Percentiles rank a stretch among this genome's conserved stretches.
phyloP scores from a whole-genome alignment of 1,140 invertebrate species.

The Marisa cornuarietis region DNA sequence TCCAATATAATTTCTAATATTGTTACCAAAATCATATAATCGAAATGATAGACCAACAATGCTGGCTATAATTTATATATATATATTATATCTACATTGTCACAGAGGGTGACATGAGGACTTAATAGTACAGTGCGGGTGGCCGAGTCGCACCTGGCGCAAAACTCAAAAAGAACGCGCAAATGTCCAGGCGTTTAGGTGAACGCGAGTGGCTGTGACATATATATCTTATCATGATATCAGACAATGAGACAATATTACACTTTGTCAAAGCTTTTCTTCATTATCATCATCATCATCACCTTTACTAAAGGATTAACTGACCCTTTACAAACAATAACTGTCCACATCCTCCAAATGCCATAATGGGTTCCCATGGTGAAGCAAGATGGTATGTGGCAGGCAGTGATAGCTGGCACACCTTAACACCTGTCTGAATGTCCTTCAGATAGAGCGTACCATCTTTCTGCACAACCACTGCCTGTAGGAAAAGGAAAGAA shows the following conservation, averaged over 20 bases:
- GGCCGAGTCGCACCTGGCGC: too few relatives aligned
- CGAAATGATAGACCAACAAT: background rate
- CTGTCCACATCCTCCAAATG: conserved; percentile 52
- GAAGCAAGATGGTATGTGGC: conserved; percentile 43
- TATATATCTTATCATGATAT: too few relatives aligned
- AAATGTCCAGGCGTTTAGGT: too few relatives aligned
- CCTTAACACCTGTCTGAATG: conserved; percentile 40
- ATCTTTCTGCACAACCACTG: conserved; percentile 46
- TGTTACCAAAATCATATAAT: background rate
- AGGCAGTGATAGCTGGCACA: conserved; percentile 55
- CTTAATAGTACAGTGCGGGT: too few relatives aligned
- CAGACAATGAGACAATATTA: too few relatives aligned
- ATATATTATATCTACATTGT: too few relatives aligned
- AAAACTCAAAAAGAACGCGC: too few relatives aligned
- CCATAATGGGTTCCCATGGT: conserved; percentile 58
- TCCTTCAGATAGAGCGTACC: conserved; percentile 54
- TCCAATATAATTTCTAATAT: background rate
- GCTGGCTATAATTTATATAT: background rate
- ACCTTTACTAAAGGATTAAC: background rate
- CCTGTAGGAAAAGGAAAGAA: conserved; percentile 33
- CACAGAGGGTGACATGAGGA: too few relatives aligned
- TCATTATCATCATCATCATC: background rate
- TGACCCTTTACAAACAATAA: conserved; percentile 59
- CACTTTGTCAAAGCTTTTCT: background rate
- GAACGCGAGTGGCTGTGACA: too few relatives aligned